phyloP scores from a whole-genome alignment of 2,888 invertebrate genomes.

The Sesia bembeciformis region DNA sequence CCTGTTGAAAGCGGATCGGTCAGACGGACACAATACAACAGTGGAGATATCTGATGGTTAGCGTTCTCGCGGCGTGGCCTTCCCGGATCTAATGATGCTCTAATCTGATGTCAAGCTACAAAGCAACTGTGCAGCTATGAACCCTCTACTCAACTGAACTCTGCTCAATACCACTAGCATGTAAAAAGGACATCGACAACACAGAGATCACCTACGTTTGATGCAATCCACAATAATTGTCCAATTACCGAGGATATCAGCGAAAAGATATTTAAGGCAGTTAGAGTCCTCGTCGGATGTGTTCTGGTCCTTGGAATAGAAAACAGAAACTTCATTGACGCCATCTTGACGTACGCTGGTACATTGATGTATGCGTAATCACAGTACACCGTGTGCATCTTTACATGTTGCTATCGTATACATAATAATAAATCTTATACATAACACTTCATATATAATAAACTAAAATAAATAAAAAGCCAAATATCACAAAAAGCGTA shows the following conservation, averaged over 20 bases:
- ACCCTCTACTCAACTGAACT: conserved; percentile 27
- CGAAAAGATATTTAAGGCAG: conserved; percentile 82
- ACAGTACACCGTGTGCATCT: not conserved
- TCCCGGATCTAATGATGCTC: not conserved
- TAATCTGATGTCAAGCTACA: conserved; percentile 17
- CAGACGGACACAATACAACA: conserved; percentile 8
- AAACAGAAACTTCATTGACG: conserved; percentile 43
- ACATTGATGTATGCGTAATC: not conserved
- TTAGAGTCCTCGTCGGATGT: conserved; percentile 75
- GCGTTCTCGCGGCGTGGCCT: not conserved
- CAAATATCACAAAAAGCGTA: conserved; percentile 66
- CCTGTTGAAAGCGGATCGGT: conserved; percentile 48
- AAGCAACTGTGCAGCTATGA: conserved; percentile 13
- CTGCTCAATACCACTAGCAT: conserved; percentile 27
- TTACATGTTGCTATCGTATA: conserved; percentile 4
- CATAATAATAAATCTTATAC: conserved; percentile 6
- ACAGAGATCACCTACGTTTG: conserved; percentile 54
- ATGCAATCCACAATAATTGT: conserved; percentile 27
- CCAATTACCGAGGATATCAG: conserved; percentile 78
- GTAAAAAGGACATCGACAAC: conserved; percentile 53
- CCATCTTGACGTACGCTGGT: conserved; percentile 3
- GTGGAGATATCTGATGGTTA: not conserved
- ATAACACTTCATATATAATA: conserved; percentile 14
- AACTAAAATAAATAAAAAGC: conserved; percentile 60
- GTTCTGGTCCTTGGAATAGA: conserved; percentile 59